Base-by-base conservation (phyloP, 2,113 vertebrate genomes). In the Acanthisitta chloris region DNA sequence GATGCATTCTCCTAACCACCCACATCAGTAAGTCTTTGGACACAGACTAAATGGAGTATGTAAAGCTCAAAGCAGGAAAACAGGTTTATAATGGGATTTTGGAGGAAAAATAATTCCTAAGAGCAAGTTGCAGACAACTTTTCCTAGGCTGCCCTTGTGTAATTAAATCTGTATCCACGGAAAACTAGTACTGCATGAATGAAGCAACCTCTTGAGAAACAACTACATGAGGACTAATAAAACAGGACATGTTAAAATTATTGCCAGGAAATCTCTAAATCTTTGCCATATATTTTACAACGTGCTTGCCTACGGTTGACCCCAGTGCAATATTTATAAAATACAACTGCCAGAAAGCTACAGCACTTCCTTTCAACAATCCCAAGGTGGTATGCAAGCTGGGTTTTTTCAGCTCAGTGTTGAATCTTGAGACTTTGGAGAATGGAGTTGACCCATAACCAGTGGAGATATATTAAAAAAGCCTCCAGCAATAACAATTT, bases 201-300 rank as follows among this genome's bases (percentile, higher is more conserved):
- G 92, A 94, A 96, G 92, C 14, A 69, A 77, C 69, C 71, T 84
- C 92, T n/a, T 48, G 81, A 97, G 92, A 91, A 95, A 51, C 57
- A 94, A 51, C 80, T 34, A 34, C 72, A 38, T 8, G 64, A 91
- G 90, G 69, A 61, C 88, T 91, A 90, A 94, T 93, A 95, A 97
- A 97, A 93, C 42, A 71, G 70, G 81, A 81, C 71, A 66, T 2
- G 29, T 59, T 76, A 82, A 94, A 97, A 80, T 76, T 85, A 95
- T 42, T 86, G 74, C 85, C 90, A 91, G 88, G 94, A 90, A 89
- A 81, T 86, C 94, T 84, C 90, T 65, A 88, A 58, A 67, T 90
- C 94, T 92, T 86, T 82, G 80, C 79, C 71, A 49, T 49, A 17
- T 78, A 92, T 87, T 97, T 97, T 93, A 90, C 94, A 95, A 34